These are phyloP conservation scores for Sycophila sp. DNA, from an alignment of 1,140 invertebrate genomes.

Conservation along the genomic window DNA sequence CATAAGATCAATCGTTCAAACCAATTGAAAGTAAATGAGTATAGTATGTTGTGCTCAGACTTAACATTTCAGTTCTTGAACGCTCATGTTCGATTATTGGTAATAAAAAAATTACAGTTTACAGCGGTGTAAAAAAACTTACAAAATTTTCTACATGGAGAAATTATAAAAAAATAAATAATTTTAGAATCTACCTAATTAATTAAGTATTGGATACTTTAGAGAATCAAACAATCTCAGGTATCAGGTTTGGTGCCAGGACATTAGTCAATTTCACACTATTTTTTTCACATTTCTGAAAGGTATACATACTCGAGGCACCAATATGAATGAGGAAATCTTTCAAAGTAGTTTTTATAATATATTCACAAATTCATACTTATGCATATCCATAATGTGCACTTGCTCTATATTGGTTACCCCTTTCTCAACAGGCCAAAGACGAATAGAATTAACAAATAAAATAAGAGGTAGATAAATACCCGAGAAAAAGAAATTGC, in stretches of 20 bases:
- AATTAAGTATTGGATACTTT: conserved; percentile 39
- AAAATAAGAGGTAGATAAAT: conserved; percentile 53
- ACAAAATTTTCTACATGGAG: conserved; percentile 22
- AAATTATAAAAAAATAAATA: conserved; percentile 40
- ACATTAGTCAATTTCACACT: not conserved
- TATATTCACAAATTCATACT: conserved; percentile 21
- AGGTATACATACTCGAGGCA: conserved; percentile 30
- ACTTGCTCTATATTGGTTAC: conserved; percentile 23
- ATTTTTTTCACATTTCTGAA: not conserved
- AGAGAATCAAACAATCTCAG: conserved; percentile 33
- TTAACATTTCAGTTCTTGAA: conserved; percentile 37
- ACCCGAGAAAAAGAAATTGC: conserved; percentile 39
- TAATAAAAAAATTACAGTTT: conserved; percentile 14
- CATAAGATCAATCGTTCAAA: not conserved
- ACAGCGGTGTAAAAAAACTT: conserved; percentile 12
- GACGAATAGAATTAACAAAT: conserved; percentile 47
- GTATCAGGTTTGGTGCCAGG: conserved; percentile 26
- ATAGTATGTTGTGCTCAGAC: conserved; percentile 23
- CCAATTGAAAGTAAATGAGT: conserved; percentile 34
- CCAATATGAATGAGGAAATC: conserved; percentile 25
- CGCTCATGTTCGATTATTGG: conserved; percentile 7
- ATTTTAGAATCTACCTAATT: conserved; percentile 37
- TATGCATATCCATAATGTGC: not conserved
- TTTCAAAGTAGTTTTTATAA: conserved; percentile 29
- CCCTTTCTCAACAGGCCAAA: conserved; percentile 55